phyloP scores from a whole-genome alignment of 2,888 invertebrate species.

The Heteromurus nitidus region DNA sequence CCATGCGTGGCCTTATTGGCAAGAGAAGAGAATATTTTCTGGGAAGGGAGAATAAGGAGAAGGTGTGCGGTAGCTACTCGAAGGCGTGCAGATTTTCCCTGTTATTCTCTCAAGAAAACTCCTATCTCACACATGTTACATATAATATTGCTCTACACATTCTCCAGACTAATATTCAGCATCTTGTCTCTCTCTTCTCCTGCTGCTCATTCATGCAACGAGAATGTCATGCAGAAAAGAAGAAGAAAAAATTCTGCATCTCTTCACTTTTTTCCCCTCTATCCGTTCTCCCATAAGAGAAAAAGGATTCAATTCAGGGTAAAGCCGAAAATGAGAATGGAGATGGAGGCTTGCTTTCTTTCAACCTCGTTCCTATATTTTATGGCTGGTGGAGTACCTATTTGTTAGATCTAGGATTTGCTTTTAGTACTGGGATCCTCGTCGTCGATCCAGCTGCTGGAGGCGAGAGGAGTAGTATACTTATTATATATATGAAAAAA shows the following conservation, averaged over 20 bases:
- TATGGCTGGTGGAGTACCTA: not conserved
- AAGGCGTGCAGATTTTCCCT: conserved; percentile 14
- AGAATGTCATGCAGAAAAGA: no score
- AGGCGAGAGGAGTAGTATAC: not conserved
- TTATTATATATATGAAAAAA: no score
- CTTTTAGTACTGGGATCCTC: not conserved
- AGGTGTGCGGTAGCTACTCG: not conserved
- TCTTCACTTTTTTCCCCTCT: no score
- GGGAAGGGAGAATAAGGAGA: not conserved
- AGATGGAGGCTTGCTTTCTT: not conserved
- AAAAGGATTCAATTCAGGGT: not conserved
- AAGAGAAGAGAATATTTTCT: not conserved
- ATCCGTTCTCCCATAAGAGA: not conserved
- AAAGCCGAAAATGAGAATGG: conserved; percentile 16
- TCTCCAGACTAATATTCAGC: not conserved
- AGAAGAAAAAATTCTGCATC: no score
- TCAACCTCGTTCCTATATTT: not conserved
- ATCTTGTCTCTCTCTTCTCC: not conserved
- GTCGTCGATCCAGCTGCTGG: not conserved
- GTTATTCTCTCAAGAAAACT: not conserved
- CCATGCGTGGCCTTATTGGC: conserved; percentile 25
- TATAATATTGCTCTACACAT: no score
- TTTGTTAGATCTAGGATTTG: not conserved
- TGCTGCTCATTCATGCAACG: conserved; percentile 13
- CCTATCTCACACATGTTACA: not conserved